phyloP scores from a whole-genome alignment of 2,888 invertebrate species.

The Amiota communis region DNA sequence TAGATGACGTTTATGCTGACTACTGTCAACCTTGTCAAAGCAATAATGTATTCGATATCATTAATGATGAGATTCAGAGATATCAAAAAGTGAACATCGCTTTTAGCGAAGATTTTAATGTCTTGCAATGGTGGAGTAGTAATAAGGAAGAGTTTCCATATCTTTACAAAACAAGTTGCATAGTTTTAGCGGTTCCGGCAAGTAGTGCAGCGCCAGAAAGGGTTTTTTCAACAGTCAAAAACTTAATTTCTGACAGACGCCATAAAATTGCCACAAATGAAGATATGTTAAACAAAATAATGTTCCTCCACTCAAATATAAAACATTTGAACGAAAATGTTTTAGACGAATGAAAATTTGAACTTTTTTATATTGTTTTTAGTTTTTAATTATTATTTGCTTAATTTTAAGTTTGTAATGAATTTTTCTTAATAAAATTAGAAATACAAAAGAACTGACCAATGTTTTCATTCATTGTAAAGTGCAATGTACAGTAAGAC shows the following conservation, averaged over 20 bases:
- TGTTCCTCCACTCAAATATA: slow-evolving; percentile 37
- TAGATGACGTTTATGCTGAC: no score
- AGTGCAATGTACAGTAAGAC: no score
- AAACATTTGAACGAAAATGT: background rate
- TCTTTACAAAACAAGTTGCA: slow-evolving; percentile 41
- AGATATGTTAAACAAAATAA: slow-evolving; percentile 36
- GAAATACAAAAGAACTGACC: no score
- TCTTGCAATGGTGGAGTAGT: slow-evolving; percentile 18
- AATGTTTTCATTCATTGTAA: no score
- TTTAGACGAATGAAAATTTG: no score
- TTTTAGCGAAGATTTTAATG: slow-evolving; percentile 8
- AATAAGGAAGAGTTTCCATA: slow-evolving; percentile 36
- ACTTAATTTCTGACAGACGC: slow-evolving; percentile 37
- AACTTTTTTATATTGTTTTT: no score
- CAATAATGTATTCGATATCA: no score
- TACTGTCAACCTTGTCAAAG: no score
- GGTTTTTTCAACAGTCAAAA: slow-evolving; percentile 33
- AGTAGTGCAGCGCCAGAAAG: slow-evolving; percentile 37
- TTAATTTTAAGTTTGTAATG: no score
- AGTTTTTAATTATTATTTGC: no score
- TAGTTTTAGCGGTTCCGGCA: slow-evolving; percentile 41
- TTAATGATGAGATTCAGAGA: no score
- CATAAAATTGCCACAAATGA: slow-evolving; percentile 24
- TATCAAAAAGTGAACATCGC: background rate
- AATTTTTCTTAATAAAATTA: no score